Percentiles rank a stretch among this genome's conserved stretches.
Evolutionary conservation across 2,113 vertebrate genomes (phyloP).

Genomic region (Malurus cyaneus): DNA sequence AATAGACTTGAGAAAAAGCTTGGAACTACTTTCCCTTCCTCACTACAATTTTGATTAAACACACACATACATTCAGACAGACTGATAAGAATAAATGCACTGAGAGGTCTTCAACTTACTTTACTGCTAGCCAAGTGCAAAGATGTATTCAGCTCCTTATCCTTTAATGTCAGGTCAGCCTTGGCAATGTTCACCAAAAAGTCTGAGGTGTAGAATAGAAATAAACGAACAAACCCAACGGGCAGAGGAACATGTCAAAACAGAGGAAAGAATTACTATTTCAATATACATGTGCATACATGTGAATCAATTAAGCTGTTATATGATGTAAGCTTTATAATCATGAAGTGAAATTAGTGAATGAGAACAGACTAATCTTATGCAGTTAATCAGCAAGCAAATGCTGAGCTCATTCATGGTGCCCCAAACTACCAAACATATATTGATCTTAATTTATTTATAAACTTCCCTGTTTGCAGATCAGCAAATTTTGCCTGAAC

Average conservation of each 20-base stretch:
- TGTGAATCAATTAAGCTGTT: neutral
- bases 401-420: neutral
- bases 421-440: neutral
- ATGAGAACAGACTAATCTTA: neutral
- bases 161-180: slow-evolving; percentile 81
- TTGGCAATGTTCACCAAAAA: slow-evolving; percentile 83
- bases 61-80: neutral
- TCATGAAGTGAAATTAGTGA: neutral
- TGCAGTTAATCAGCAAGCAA: neutral
- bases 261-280: neutral
- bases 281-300: neutral
- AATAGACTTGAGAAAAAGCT: neutral
- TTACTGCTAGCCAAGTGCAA: slow-evolving; percentile 92
- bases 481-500: neutral
- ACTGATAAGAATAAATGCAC: neutral
- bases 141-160: slow-evolving; percentile 87
- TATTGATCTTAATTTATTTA: neutral
- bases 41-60: neutral
- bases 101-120: slow-evolving; percentile 74
- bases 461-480: neutral
- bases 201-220: slow-evolving; percentile 70
- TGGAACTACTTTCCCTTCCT: neutral
- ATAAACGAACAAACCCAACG: neutral
- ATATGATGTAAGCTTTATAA: neutral
- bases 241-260: neutral